These are phyloP conservation scores for Marmota monax DNA, from an alignment of 2,113 vertebrate genomes.

Conservation along the genomic window DNA sequence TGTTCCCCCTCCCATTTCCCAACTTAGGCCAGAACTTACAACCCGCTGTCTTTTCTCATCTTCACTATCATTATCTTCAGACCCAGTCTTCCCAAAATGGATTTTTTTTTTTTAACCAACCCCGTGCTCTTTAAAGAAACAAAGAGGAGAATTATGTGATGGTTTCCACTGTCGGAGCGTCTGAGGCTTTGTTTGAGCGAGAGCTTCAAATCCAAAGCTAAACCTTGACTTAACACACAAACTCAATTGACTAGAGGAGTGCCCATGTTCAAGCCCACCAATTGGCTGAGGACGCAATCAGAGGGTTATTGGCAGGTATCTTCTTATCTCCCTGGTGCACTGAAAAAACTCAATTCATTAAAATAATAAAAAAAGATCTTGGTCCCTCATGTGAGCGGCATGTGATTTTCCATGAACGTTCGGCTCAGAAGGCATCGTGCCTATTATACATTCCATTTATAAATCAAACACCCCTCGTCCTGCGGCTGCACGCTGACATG, in stretches of 20 bases:
- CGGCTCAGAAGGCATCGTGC: conserved; percentile 88
- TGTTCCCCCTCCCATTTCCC: conserved; percentile 66
- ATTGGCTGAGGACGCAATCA: conserved; percentile 85
- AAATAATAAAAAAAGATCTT: conserved; percentile 90
- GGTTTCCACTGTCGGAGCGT: conserved; percentile 72
- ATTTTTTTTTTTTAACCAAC: conserved; percentile 78
- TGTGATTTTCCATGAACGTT: conserved; percentile 88
- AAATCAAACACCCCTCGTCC: conserved; percentile 88
- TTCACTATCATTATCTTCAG: conserved; percentile 83
- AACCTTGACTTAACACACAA: conserved; percentile 80
- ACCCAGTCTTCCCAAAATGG: conserved; percentile 81
- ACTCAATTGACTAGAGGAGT: conserved; percentile 74
- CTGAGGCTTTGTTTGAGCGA: conserved; percentile 82
- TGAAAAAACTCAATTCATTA: conserved; percentile 88
- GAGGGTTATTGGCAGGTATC: conserved; percentile 86
- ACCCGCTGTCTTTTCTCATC: conserved; percentile 80
- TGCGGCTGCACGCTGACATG: conserved; percentile 89
- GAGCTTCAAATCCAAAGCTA: conserved; percentile 77
- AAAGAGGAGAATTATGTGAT: conserved; percentile 79
- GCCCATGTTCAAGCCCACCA: conserved; percentile 82
- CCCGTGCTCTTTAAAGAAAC: conserved; percentile 83
- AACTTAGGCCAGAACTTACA: conserved; percentile 84
- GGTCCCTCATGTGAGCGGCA: conserved; percentile 88
- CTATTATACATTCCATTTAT: conserved; percentile 89
- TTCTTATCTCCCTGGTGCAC: conserved; percentile 87